phyloP scores from a whole-genome alignment of 2,113 vertebrate genomes.

The Solenodon paradoxus region DNA sequence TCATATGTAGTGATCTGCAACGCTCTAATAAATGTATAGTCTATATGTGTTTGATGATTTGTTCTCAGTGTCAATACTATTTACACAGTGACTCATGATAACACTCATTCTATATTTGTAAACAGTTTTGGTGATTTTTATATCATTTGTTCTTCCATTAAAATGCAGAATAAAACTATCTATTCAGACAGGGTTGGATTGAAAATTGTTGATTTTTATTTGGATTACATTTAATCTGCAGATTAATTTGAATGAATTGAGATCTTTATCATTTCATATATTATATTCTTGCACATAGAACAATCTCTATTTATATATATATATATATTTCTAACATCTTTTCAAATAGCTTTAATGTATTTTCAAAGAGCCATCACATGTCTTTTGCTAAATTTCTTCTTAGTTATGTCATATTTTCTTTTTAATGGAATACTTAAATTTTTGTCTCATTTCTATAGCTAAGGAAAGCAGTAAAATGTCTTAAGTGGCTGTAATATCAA shows the following conservation, averaged over 20 bases:
- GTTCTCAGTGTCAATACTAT: neutral
- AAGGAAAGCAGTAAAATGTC: neutral
- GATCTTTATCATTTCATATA: neutral
- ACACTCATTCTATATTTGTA: neutral
- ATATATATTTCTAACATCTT: neutral
- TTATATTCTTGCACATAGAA: neutral
- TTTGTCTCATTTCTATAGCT: neutral
- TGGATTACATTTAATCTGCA: too few species aligned
- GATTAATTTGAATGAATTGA: neutral
- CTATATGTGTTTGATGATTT: neutral
- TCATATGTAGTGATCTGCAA: neutral
- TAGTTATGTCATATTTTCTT: neutral
- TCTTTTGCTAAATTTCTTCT: neutral
- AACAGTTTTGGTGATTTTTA: neutral
- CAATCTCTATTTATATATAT: neutral
- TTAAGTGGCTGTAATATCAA: neutral
- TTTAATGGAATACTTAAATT: neutral
- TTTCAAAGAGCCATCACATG: neutral
- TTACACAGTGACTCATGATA: neutral
- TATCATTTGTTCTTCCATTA: neutral
- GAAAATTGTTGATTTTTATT: too few species aligned
- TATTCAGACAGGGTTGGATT: neutral
- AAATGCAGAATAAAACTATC: neutral
- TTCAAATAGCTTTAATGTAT: neutral
- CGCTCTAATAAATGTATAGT: accelerated